Evolutionary conservation across 2,888 invertebrate genomes (phyloP), one percentile per base, ranked within the genome.

Genomic region (Zaprionus bogoriensis): DNA sequence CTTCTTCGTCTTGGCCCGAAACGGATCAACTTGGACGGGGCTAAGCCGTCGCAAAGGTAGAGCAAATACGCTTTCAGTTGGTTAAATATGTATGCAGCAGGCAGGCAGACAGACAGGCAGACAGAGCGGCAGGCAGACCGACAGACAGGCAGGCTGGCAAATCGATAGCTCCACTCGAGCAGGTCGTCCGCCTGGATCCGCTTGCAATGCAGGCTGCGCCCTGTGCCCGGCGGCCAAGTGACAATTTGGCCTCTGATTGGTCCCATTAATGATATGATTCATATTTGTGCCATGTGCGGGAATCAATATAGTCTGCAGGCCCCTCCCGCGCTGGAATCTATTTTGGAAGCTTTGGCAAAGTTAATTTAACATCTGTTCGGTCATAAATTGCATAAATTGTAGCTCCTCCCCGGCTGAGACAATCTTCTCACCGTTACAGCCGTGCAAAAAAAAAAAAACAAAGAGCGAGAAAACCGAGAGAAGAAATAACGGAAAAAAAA

Each of bases 381-480:
- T 72, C 72, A 78, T 81, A 84, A 78, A 84, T 78, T 81, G 81
- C 65, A 74, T 77, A 77, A 74, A 74, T 74, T 81, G 75, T 74
- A 57, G 59, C 28, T 41, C 50, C 42, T 42, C 57, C 12, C 23
- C 32, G 14, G n/a, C n/a, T 48, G 28, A n/a, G n/a, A n/a, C n/a
- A n/a, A n/a, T 45, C 48, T 14, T 36, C 32, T 36, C 17, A 17
- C 32, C 14, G 7, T 17, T 36, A 17, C 32, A 36, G 52, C 10
- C 47, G 27, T 38, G 45, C 55, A 60, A 70, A 63, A 48, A 42
- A 74, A 53, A 60, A 67, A 3, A 27, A n/a, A 25, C n/a, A 47
- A 45, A 27, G 25, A 20, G 28, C 14, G n/a, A 14, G 17, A 23
- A 20, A 27, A 10, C 9, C 25, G 20, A 17, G 28, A 5, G 7